Evolutionary conservation across 2,888 invertebrate genomes (phyloP).

Genomic region (Drosophila fungiperda): DNA sequence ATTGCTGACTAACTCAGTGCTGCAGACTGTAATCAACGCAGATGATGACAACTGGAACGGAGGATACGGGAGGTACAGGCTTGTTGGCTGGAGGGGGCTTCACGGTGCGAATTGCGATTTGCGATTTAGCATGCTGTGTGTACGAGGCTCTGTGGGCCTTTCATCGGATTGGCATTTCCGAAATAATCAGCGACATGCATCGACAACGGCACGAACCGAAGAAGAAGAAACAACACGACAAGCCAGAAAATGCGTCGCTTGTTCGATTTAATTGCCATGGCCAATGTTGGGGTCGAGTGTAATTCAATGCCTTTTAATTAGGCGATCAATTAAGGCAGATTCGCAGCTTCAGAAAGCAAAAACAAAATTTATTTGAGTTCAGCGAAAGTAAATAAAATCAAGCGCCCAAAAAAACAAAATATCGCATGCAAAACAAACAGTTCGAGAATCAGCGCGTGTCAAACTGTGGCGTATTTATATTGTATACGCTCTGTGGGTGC

Average conservation of each 20-base stretch:
- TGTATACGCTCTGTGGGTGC: slow-evolving; percentile 48
- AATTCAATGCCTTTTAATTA: slow-evolving; percentile 78
- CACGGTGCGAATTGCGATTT: neutral
- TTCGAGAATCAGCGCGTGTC: slow-evolving; percentile 23
- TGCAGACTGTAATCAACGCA: slow-evolving; percentile 57
- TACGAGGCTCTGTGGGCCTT: slow-evolving; percentile 49
- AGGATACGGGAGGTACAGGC: slow-evolving; percentile 11
- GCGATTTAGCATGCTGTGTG: slow-evolving; percentile 29
- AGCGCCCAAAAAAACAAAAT: neutral
- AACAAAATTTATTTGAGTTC: slow-evolving; percentile 14
- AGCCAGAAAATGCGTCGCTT: slow-evolving; percentile 61
- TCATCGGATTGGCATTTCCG: slow-evolving; percentile 81
- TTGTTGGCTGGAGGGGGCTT: neutral
- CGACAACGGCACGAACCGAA: slow-evolving; percentile 61
- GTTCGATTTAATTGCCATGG: slow-evolving; percentile 78
- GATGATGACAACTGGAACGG: slow-evolving; percentile 33
- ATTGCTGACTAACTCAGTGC: slow-evolving; percentile 45
- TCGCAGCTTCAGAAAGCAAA: slow-evolving; percentile 30
- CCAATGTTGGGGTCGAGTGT: slow-evolving; percentile 65
- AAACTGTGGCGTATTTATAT: slow-evolving; percentile 19
- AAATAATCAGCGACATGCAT: slow-evolving; percentile 73
- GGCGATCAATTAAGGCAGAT: slow-evolving; percentile 73
- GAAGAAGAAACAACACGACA: slow-evolving; percentile 44
- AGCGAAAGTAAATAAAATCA: slow-evolving; percentile 22
- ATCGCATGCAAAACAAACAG: slow-evolving; percentile 52